Evolutionary conservation across 1,140 invertebrate genomes (phyloP).

Genomic region (Saccostrea cuccullata): DNA sequence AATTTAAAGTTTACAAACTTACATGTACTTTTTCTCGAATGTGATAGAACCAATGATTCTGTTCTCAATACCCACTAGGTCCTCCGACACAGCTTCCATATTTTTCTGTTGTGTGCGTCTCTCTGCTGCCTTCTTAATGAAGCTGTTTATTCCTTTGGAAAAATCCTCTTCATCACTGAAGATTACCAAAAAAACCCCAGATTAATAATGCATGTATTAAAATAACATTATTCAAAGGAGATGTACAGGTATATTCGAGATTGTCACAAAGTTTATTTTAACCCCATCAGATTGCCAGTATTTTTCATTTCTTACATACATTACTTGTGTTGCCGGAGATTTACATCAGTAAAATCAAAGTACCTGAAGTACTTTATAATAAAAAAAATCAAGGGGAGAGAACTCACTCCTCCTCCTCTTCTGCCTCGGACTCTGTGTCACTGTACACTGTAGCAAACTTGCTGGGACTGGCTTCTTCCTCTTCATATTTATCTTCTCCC

Average conservation of each 20-base stretch:
- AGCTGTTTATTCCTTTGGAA: slow-evolving; percentile 74
- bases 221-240: no score
- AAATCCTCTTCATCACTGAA: slow-evolving; percentile 72
- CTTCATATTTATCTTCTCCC: slow-evolving; percentile 63
- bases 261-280: no score
- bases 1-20: slow-evolving; percentile 49
- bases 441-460: slow-evolving; percentile 68
- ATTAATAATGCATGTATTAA: no score
- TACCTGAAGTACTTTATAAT: no score
- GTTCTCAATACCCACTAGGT: slow-evolving; percentile 75
- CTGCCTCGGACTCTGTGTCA: slow-evolving; percentile 68
- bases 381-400: background rate
- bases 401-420: slow-evolving; percentile 58
- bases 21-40: slow-evolving; percentile 79
- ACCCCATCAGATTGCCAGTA: no score
- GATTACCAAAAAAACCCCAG: background rate
- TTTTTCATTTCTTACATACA: no score
- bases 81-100: slow-evolving; percentile 52
- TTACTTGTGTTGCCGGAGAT: no score
- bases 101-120: slow-evolving; percentile 62
- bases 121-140: slow-evolving; percentile 67
- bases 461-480: slow-evolving; percentile 61
- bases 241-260: no score
- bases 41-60: slow-evolving; percentile 77
- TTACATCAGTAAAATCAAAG: no score